Percentiles rank a stretch among this genome's conserved stretches.
phyloP scores from a whole-genome alignment of 2,113 vertebrate species.

The Cheilinus undulatus region DNA sequence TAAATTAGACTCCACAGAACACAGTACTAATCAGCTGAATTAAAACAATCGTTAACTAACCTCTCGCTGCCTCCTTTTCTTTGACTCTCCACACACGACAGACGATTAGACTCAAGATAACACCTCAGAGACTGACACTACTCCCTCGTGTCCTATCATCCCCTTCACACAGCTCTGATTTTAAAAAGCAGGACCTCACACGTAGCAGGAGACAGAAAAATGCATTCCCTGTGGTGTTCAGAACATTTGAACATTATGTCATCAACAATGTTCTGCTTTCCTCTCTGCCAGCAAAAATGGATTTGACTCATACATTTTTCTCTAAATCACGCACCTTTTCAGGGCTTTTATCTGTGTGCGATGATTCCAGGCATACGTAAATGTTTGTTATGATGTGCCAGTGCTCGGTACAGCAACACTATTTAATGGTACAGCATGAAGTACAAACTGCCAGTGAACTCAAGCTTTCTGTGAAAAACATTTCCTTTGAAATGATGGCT shows the following conservation, averaged over 20 bases:
- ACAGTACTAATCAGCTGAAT: conserved; percentile 78
- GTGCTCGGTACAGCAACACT: background rate
- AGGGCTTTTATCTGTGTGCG: conserved; percentile 17
- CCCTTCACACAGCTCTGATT: conserved; percentile 2
- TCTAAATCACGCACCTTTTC: conserved; percentile 2
- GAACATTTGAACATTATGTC: conserved; percentile 17
- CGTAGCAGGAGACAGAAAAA: background rate
- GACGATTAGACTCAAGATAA: conserved; percentile 34
- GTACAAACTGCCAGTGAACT: background rate
- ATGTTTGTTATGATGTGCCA: conserved; percentile 24
- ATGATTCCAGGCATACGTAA: conserved; percentile 5
- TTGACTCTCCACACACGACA: conserved; percentile 38
- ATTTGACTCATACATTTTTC: background rate
- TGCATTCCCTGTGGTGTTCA: conserved; percentile 9
- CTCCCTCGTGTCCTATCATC: conserved; percentile 3
- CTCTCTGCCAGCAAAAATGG: conserved; percentile 3
- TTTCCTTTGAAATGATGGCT: background rate
- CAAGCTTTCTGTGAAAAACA: background rate
- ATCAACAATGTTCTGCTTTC: conserved; percentile 18
- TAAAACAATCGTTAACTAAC: conserved; percentile 82
- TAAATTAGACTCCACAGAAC: conserved; percentile 68
- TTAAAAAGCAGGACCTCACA: conserved; percentile 45
- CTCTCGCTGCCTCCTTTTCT: conserved; percentile 52
- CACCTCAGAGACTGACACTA: conserved; percentile 42
- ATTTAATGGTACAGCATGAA: conserved; percentile 1